A percentile compares a stretch with the other conserved stretches of the same genome.
Conservation (phyloP, 2,888 invertebrate species). For the Chrysodeixis includens region DNA sequence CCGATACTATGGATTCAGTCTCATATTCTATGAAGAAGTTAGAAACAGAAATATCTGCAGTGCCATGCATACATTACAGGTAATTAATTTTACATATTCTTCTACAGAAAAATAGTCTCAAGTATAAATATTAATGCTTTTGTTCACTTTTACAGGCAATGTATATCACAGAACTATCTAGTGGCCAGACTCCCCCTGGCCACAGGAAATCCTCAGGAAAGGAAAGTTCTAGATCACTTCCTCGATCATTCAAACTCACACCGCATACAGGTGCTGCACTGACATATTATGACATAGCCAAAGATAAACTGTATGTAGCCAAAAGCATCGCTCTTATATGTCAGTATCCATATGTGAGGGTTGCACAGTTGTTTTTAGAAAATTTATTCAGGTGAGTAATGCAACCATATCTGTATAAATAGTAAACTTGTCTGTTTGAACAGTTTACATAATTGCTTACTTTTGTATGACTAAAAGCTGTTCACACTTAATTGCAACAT, state of each 20-base stretch:
- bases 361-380: constrained; percentile 95
- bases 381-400: constrained; percentile 94
- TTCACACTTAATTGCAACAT: background rate
- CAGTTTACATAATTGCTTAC: background rate
- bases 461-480: too few relatives aligned
- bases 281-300: constrained; percentile 97
- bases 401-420: constrained; percentile 3
- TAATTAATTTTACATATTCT: too few relatives aligned
- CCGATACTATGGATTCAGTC: constrained; percentile 97
- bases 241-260: constrained; percentile 96
- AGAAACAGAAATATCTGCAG: constrained; percentile 97
- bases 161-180: constrained; percentile 96
- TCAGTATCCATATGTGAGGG: constrained; percentile 96
- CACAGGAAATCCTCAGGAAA: constrained; percentile 89
- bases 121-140: background rate
- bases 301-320: constrained; percentile 98
- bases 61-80: constrained; percentile 98
- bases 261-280: constrained; percentile 94
- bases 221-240: constrained; percentile 95
- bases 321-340: constrained; percentile 98
- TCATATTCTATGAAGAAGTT: constrained; percentile 99
- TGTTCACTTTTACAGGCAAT: constrained; percentile 91
- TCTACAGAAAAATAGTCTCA: too few relatives aligned
- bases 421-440: background rate
- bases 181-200: constrained; percentile 92